Base-by-base conservation (phyloP, 2,113 vertebrate species). In the Illadopsis cleaveri region DNA sequence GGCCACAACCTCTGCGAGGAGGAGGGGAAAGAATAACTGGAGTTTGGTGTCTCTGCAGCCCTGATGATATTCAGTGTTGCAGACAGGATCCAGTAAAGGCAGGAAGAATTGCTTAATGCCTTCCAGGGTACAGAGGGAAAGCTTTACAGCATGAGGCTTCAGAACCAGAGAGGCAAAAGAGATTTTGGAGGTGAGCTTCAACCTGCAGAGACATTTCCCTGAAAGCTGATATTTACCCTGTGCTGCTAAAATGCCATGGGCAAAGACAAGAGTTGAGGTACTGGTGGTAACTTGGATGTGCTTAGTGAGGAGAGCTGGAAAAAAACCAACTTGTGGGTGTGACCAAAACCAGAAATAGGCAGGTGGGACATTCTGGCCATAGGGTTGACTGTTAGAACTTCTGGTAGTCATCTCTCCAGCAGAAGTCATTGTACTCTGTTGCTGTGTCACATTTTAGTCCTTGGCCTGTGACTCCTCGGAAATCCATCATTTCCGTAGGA, bases 351-450 rank as follows among this genome's bases (percentile, higher is more conserved):
- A 7, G 7, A 50, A 73, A 12, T 9, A 15, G 40, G 8, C 27
- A 56, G 38, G 22, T 38, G 25, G 45, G 27, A 37, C 0, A 2
- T 58, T 20, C 40, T 70, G 51, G 17, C 23, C 2, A 0, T 10
- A 9, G 31, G 10, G 9, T 33, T 64, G 23, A 5, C 35, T 30
- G 0, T 35, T 40, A 56, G 19, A 72, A 22, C 23, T 37, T 58
- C 5, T 30, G 1, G 2, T 7, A 18, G 50, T 37, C 5, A 7
- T 28, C 8, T 58, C 16, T 70, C 30, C 71, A 56, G 19, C 17
- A 81, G 38, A 71, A 45, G 10, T 14, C 38, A 8, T 19, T 4
- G 0, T 3, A 1, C 28, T 57, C 22, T 1, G 0, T 69, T 0
- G 0, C 37, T 33, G 15, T 0, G 1, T 77, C 68, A 57, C 20